Conservation (phyloP, 2,113 vertebrate genomes). For the Pseudonaja textilis region DNA sequence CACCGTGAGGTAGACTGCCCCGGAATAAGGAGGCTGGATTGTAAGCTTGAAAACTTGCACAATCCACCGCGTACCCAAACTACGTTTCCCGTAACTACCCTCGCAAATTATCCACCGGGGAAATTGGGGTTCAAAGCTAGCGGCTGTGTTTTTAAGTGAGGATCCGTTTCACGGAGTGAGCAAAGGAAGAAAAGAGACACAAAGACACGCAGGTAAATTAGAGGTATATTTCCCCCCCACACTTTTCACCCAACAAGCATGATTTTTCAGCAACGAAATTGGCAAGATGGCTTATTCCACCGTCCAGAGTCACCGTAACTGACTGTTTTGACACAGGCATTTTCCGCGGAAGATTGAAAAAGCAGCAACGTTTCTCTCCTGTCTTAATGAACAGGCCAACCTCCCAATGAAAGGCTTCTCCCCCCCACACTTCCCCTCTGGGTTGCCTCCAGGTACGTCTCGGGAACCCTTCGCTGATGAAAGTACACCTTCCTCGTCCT, state of each 20-base stretch:
- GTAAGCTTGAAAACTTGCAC: not conserved
- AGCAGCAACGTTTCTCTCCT: not conserved
- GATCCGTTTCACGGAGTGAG: not conserved
- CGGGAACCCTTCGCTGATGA: rapidly evolving
- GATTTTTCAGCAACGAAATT: not conserved
- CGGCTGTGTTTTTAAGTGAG: not conserved
- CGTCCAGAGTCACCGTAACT: rapidly evolving
- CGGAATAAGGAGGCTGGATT: not conserved
- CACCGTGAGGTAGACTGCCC: not conserved
- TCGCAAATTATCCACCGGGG: not conserved
- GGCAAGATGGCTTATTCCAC: not conserved
- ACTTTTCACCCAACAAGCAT: not conserved
- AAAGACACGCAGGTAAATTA: not conserved
- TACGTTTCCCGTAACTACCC: not conserved
- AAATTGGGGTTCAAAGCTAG: not conserved
- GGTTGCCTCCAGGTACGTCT: not conserved
- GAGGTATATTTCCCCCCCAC: not conserved
- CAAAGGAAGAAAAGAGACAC: not conserved
- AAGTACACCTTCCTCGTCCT: no score
- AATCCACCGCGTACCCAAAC: no score
- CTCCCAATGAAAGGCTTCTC: not conserved
- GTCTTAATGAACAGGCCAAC: not conserved
- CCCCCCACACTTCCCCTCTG: rapidly evolving
- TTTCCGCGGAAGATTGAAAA: not conserved
- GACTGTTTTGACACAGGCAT: not conserved